Percentiles rank a stretch among this genome's conserved stretches.
Evolutionary conservation across 2,797 vertebrate species (phyloP).

Genomic region (Peromyscus nudipes): DNA sequence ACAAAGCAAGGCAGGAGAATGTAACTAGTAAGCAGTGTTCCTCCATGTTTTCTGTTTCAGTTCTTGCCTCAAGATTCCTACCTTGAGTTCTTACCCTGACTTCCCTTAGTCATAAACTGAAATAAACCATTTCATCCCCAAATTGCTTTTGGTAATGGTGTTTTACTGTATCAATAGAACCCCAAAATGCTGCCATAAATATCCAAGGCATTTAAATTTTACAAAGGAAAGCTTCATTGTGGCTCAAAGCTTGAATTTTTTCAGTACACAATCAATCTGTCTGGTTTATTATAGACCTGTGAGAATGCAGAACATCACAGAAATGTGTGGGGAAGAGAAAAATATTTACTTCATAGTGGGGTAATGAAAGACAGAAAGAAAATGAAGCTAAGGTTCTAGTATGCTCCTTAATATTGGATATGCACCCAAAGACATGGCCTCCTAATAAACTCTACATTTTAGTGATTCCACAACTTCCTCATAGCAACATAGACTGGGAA

Average conservation of each 20-base stretch:
- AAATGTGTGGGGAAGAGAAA: not conserved
- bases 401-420: not conserved
- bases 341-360: not conserved
- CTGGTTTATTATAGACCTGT: not conserved
- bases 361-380: not conserved
- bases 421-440: not conserved
- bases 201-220: not conserved
- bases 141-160: not conserved
- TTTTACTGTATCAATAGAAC: not conserved
- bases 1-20: not conserved
- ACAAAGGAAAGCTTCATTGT: not conserved
- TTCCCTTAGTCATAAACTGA: not conserved
- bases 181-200: too few relatives aligned
- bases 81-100: not conserved
- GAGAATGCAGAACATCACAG: not conserved
- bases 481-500: too few relatives aligned
- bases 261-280: not conserved
- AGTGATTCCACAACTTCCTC: not conserved
- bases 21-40: not conserved
- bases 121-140: not conserved
- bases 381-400: accelerated
- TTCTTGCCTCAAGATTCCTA: not conserved
- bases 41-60: not conserved
- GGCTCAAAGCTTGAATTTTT: not conserved
- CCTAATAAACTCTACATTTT: not conserved